Evolutionary conservation across 2,888 invertebrate genomes (phyloP), one percentile per base, ranked within the genome.

Genomic region (Apodemia zela): DNA sequence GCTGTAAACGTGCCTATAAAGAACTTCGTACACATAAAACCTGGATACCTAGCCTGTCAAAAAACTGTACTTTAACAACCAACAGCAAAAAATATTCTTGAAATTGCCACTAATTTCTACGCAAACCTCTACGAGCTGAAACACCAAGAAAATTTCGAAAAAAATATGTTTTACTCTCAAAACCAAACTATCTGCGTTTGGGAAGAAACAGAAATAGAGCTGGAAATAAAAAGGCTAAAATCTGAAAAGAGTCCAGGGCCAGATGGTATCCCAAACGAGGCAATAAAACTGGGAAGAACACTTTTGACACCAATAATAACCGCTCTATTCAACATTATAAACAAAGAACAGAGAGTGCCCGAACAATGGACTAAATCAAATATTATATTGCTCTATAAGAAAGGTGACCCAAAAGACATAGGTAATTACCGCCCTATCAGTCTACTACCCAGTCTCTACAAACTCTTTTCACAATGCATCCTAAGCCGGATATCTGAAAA

Each of bases 321-420:
- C 21, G 1, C 13, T 11, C 4, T 51, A 21, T 51, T 18, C 4
- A 51, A 51, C 1, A 51, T 11, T 21, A 51, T 51, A 51, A 18
- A 11, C 18, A 13, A 59, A n/a, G 33, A 59, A 33, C 10, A 49
- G 42, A 21, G 3, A 8, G 61, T 61, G 18, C 61, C 61, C 8
- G 21, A 61, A 21, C 17, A 11, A 45, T 61, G 61, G 61, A 61
- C 61, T 2, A 47, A 49, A 47, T 61, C 49, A 21, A 47, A 61
- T 18, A 61, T 61, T 25, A 61, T 49, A 29, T 45, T 61, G 29
- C 21, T 61, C 13, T 49, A 61, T n/a, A 61, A 61, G 25, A 61
- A 61, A 45, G 61, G 61, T n/a, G 47, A 61, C 25, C 61, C 61
- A 47, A 47, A 45, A 7, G 49, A 54, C 25, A 59, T 59, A 59